Conservation (phyloP, 1,140 invertebrate genomes). For the Lordiphosa mommai region DNA sequence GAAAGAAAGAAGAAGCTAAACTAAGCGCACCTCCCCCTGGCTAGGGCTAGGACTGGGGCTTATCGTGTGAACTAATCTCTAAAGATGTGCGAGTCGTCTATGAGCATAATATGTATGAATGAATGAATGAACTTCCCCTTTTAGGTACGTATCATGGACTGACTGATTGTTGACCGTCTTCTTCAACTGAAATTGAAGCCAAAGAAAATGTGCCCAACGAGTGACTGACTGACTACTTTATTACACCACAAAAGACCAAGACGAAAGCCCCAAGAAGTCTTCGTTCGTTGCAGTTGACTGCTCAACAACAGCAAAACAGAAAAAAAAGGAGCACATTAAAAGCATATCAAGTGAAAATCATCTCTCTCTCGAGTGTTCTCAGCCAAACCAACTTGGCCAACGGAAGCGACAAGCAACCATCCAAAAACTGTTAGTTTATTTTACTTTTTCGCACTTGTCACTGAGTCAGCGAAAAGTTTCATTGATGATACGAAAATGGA, state of each 20-base stretch:
- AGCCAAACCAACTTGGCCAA: slow-evolving; percentile 28
- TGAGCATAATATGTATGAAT: slow-evolving; percentile 53
- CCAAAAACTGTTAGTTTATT: neutral
- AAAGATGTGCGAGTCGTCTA: slow-evolving; percentile 61
- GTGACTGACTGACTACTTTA: slow-evolving; percentile 53
- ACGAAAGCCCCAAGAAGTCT: slow-evolving; percentile 20
- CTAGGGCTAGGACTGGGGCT: slow-evolving; percentile 43
- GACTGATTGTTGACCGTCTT: slow-evolving; percentile 52
- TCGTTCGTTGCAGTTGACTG: slow-evolving; percentile 64
- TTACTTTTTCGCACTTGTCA: too few species aligned
- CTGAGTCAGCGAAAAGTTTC: neutral
- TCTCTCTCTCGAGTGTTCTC: slow-evolving; percentile 48
- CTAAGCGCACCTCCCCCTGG: slow-evolving; percentile 4
- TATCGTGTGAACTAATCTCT: slow-evolving; percentile 75
- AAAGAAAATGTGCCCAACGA: slow-evolving; percentile 43
- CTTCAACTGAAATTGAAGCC: slow-evolving; percentile 60
- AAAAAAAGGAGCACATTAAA: slow-evolving; percentile 46
- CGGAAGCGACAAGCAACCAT: slow-evolving; percentile 7
- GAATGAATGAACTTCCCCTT: neutral
- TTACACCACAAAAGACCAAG: slow-evolving; percentile 56
- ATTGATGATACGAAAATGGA: slow-evolving; percentile 4
- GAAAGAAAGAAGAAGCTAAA: slow-evolving; percentile 35
- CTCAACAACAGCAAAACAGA: slow-evolving; percentile 42
- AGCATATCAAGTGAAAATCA: slow-evolving; percentile 69
- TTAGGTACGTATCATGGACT: slow-evolving; percentile 40